Base-by-base conservation (phyloP, 2,797 vertebrate genomes). In the Steatocranus sp. region DNA sequence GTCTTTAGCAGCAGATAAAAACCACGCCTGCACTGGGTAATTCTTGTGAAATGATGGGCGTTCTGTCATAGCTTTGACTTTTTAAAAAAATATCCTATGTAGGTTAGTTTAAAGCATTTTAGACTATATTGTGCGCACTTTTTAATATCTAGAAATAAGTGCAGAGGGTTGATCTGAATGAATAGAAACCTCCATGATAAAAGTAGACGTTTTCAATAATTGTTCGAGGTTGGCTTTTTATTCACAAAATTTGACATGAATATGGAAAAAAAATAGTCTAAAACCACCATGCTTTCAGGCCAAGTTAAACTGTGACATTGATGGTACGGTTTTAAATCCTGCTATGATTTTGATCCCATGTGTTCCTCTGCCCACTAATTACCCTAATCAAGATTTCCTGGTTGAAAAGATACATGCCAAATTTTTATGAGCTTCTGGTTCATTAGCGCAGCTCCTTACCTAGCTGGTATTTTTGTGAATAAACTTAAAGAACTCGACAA, bases 1-100 rank as follows among this genome's bases (percentile, higher is more conserved):
- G 70, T 86, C 61, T 78, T 30, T 51, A 84, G 56, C 76, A 54
- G 53, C 79, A 85, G 49, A 18, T 50, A n/a, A 25, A 82, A 41
- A 83, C 48, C 23, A 43, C 11, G 63, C 78, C 83, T 80, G 83
- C n/a, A 18, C 70, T 10, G 41, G n/a, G 17, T 11, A 38, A 30
- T 38, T 83, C 63, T 18, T 4, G 20, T n/a, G 77, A 48, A 56
- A 53, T 63, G 30, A 66, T 1, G 2, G 11, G 4, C 32, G 11
- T 74, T 23, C 5, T 54, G 11, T 84, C 5, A 7, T 23, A 50
- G 18, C n/a, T 75, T 5, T 10, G 27, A 66, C 54, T 58, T 30
- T 12, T 0, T 0, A 10, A 51, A n/a, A n/a, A n/a, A n/a, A 77
- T 30, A 30, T 32, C 32, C 34, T 3, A 7, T 7, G 27, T 7